A percentile compares a stretch with the other conserved stretches of the same genome.
These are phyloP conservation scores for Argentina silus DNA, from an alignment of 2,797 vertebrate genomes.

Conservation along the genomic window DNA sequence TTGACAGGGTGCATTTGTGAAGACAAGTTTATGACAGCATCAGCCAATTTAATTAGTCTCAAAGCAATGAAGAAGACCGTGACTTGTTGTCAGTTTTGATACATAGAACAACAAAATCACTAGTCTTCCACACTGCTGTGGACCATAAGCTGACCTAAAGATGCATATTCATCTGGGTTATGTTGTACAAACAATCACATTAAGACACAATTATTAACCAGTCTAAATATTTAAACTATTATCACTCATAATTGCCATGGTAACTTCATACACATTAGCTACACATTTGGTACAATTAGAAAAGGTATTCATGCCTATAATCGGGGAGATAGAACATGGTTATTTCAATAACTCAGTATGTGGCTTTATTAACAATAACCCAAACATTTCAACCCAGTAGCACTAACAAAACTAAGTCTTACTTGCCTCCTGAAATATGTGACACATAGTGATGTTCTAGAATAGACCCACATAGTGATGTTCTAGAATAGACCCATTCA, in stretches of 20 bases:
- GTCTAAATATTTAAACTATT: not conserved
- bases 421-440: too few relatives aligned
- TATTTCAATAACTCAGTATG: too few relatives aligned
- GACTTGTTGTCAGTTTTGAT: conserved; percentile 87
- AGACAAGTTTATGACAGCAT: not conserved
- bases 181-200: not conserved
- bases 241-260: not conserved
- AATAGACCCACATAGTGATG: too few relatives aligned
- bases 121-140: conserved; percentile 93
- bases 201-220: not conserved
- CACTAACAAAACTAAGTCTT: too few relatives aligned
- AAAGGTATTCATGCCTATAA: too few relatives aligned
- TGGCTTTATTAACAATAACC: too few relatives aligned
- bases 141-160: conserved; percentile 46
- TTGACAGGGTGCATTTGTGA: not conserved
- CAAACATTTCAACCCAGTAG: too few relatives aligned
- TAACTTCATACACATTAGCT: too few relatives aligned
- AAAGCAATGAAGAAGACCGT: conserved; percentile 86
- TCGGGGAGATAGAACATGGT: too few relatives aligned
- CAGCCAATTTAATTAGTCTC: conserved; percentile 49
- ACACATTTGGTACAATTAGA: too few relatives aligned
- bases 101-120: conserved; percentile 98
- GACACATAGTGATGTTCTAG: too few relatives aligned
- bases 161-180: not conserved
- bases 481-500: too few relatives aligned